Conservation (phyloP, 2,797 vertebrate genomes). For the Margarornis squamiger region DNA sequence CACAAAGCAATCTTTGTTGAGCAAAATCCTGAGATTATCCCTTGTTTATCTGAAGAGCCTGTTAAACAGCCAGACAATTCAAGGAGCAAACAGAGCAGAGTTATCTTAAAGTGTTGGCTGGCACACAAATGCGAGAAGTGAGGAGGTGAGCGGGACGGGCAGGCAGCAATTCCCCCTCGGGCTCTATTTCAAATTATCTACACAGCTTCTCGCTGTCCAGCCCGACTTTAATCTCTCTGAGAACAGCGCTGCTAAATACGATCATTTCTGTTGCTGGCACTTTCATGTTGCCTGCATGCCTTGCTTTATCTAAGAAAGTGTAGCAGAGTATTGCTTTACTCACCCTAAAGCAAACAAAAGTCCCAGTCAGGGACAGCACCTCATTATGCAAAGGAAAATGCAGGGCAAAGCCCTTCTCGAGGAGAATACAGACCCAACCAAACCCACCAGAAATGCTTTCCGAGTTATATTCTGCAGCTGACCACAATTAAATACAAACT, state of each 20-base stretch:
- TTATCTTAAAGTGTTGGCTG: slow-evolving; percentile 58
- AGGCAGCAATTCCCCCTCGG: slow-evolving; percentile 6
- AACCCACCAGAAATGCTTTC: background rate
- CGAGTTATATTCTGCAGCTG: background rate
- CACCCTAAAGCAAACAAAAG: background rate
- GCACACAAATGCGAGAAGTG: background rate
- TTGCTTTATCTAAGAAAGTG: slow-evolving; percentile 28
- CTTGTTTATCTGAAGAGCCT: slow-evolving; percentile 40
- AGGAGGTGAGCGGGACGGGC: slow-evolving; percentile 35
- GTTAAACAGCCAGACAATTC: slow-evolving; percentile 45
- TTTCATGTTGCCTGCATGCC: background rate
- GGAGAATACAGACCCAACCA: background rate
- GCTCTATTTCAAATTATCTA: slow-evolving; percentile 43
- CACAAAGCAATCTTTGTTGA: slow-evolving; percentile 41
- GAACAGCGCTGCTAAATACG: background rate
- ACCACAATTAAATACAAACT: slow-evolving; percentile 23
- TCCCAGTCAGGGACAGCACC: background rate
- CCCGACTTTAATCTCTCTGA: slow-evolving; percentile 18
- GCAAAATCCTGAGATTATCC: slow-evolving; percentile 46
- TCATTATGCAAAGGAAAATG: background rate
- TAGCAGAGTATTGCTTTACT: slow-evolving; percentile 44
- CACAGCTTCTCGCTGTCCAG: background rate
- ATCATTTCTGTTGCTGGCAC: background rate
- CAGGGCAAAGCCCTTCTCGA: background rate
- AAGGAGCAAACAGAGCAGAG: slow-evolving; percentile 32